A percentile compares a stretch with the other conserved stretches of the same genome.
These are phyloP conservation scores for Crypturellus tataupa DNA, from an alignment of 2,797 vertebrate genomes.

Conservation along the genomic window DNA sequence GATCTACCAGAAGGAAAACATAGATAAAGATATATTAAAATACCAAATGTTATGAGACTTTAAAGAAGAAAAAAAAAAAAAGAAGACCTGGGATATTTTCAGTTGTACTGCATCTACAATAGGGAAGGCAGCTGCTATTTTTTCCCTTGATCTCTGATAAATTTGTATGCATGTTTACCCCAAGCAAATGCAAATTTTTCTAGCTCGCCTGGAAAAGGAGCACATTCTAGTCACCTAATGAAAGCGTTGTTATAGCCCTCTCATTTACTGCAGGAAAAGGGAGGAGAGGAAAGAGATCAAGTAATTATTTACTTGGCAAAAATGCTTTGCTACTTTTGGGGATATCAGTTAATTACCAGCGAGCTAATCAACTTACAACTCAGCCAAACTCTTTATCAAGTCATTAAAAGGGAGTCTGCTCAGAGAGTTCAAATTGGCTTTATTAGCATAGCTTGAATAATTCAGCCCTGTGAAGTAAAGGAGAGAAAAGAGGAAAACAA, in stretches of 20 bases:
- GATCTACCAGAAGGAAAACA: background rate
- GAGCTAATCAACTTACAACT: slow-evolving; percentile 18
- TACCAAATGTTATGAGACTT: background rate
- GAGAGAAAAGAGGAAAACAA: background rate
- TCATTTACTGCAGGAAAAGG: background rate
- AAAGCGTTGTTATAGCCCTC: background rate
- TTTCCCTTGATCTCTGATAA: slow-evolving; percentile 21
- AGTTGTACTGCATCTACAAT: background rate
- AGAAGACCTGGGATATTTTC: background rate
- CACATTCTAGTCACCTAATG: background rate
- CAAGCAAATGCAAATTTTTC: slow-evolving; percentile 1
- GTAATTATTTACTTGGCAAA: slow-evolving; percentile 41
- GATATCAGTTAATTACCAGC: slow-evolving; percentile 2
- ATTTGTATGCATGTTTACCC: slow-evolving; percentile 7
- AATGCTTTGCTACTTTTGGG: slow-evolving; percentile 21
- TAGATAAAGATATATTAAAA: background rate
- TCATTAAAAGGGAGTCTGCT: background rate
- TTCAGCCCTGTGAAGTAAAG: background rate
- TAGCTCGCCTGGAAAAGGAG: background rate
- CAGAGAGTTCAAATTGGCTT: background rate
- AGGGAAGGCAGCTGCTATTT: background rate
- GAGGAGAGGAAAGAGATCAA: background rate
- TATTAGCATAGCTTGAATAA: background rate
- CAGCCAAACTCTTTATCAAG: background rate
- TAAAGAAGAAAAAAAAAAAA: background rate